Evolutionary conservation across 1,140 invertebrate species (phyloP), one percentile per base, ranked within the genome.

Genomic region (Babylonia areolata): DNA sequence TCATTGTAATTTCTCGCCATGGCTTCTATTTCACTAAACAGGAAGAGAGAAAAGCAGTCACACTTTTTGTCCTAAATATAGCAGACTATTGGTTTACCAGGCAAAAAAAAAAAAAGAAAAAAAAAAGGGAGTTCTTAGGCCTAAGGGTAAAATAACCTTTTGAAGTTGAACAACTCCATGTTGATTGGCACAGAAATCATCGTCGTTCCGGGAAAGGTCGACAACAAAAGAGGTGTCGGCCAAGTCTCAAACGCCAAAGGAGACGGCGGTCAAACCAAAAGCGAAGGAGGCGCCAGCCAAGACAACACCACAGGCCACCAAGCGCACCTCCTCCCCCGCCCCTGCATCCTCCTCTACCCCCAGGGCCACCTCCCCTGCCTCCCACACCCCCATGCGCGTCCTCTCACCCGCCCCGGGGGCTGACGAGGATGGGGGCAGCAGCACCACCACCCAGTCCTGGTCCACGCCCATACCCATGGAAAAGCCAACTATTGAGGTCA

Each of bases 161-260:
- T n/a, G n/a, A n/a, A n/a, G n/a, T n/a, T n/a, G n/a, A n/a, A 51
- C 17, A 51, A 51, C 17, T 51, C 46, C 17, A 9, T 17, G 0
- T 51, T 51, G 9, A 51, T 51, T 51, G 46, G 0, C 46, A 39
- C 82, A 80, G 71, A 86, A 90, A 73, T 86, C 88, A n/a, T 51
- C n/a, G n/a, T 78, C 90, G 23, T 35, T 84, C 5, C 86, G 86
- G 58, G 87, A 90, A 39, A 84, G 79, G 39, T n/a, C n/a, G n/a
- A 82, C 78, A 12, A 5, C 64, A 11, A 87, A 83, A 54, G 83
- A 82, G 39, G 28, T 31, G 5, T 28, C 79, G 51, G 42, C 35
- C 20, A 81, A 69, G 35, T 31, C 69, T 1, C 15, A 71, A 9
- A n/a, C 37, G 2, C 39, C 46, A 9, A 64, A 64, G 58, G 58